Conservation (phyloP, 2,797 vertebrate genomes). For the Euphonia xanthogaster region DNA sequence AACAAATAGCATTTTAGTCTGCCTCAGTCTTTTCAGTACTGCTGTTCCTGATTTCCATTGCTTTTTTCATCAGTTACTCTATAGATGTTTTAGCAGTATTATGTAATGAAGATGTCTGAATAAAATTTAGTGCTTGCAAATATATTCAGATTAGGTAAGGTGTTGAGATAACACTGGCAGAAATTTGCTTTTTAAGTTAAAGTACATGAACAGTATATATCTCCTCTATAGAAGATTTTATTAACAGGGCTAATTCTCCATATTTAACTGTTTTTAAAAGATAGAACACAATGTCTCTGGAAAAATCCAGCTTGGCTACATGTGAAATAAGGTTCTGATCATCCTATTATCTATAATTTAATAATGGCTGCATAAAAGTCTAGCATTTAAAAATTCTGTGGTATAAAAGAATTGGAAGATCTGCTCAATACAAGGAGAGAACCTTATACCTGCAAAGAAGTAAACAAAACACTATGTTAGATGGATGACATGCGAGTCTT, state of each 20-base stretch:
- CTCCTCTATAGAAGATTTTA: not conserved
- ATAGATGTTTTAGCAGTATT: constrained; percentile 3
- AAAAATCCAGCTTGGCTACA: constrained; percentile 4
- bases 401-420: not conserved
- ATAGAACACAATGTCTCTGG: not conserved
- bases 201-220: constrained; percentile 15
- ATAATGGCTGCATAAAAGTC: not conserved
- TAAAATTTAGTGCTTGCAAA: not conserved
- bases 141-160: constrained; percentile 16
- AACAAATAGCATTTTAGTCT: constrained; percentile 64
- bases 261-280: constrained; percentile 35
- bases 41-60: not conserved
- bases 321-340: constrained; percentile 25
- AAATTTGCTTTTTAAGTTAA: constrained; percentile 35
- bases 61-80: constrained; percentile 32
- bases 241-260: not conserved
- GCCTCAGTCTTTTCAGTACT: constrained; percentile 13
- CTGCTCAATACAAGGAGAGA: not conserved
- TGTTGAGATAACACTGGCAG: not conserved
- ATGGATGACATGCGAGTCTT: not conserved
- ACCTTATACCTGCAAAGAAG: not conserved
- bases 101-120: constrained; percentile 30
- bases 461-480: not conserved
- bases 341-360: not conserved
- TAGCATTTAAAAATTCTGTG: not conserved